Base-by-base conservation (phyloP, 2,888 invertebrate species). In the Halictus quadricinctus region DNA sequence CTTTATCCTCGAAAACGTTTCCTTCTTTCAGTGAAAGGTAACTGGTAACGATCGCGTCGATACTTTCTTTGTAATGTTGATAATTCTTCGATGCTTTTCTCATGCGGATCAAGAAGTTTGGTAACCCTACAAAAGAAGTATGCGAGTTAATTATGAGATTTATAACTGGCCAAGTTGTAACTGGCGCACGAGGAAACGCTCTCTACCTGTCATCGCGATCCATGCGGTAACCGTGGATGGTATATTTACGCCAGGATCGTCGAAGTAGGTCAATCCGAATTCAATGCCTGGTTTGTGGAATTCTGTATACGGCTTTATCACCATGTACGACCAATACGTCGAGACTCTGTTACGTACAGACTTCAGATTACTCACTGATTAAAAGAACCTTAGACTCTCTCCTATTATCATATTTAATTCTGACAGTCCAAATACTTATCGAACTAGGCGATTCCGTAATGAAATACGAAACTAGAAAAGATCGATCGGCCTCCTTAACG, bases 261-360 rank as follows among this genome's bases (percentile, higher is more conserved):
- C 98, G 94, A 97, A 98, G 94, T 98, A 98, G 0, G 98, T 98
- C 64, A 98, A 95, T 60, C 97, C 97, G 94, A 98, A 98, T 94
- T 98, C 97, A 92, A 97, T 96, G 18, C 97, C 97, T 36, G 96
- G 95, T 96, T 97, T 94, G 70, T 96, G 95, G 81, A 96, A 95
- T 80, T 95, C 95, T 1, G 95, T 96, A 75, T 96, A 95, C 0
- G 97, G 97, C 94, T 96, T 97, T 79, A 98, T 97, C 0, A 98
- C 97, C 97, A 98, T 97, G 90, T 97, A 96, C 64, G 98, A 98
- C 97, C 97, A 98, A 91, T 98, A 98, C 85, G 98, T 97, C 3
- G 95, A 95, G 0, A 98, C 97, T 87, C 94, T 94, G 87, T 83
- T 89, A 90, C 13, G 66, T 84, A 80, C 48, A 85, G 43, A 88